Evolutionary conservation across 2,888 invertebrate species (phyloP).

Genomic region (Cylindroiulus punctatus): DNA sequence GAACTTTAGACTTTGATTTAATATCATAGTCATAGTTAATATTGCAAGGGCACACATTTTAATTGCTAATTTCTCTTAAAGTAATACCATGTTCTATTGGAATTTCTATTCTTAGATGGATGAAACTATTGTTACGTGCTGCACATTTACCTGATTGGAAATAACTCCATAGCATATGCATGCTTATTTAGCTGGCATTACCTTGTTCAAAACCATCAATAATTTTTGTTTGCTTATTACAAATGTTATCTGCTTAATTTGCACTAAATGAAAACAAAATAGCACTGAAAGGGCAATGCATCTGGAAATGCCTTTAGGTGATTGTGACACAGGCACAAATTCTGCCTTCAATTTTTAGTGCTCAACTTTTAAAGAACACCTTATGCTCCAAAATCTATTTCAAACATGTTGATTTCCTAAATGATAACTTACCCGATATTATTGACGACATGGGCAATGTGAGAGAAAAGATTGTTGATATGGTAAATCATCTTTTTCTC

Average conservation of each 20-base stretch:
- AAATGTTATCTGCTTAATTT: background rate
- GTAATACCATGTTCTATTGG: background rate
- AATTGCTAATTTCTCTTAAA: background rate
- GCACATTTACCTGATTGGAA: conserved; percentile 2
- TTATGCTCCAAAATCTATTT: conserved; percentile 18
- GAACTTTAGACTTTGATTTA: background rate
- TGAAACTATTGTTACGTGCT: conserved; percentile 1
- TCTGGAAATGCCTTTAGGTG: background rate
- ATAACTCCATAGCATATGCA: background rate
- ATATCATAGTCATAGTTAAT: background rate
- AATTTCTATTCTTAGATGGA: conserved; percentile 10
- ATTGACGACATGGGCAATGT: background rate
- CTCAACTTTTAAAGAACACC: background rate
- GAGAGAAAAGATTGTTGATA: background rate
- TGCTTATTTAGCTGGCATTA: background rate
- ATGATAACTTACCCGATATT: background rate
- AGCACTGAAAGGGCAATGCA: background rate
- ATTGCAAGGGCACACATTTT: background rate
- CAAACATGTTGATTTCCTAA: background rate
- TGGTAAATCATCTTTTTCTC: background rate
- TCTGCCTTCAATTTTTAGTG: conserved; percentile 18
- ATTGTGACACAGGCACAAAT: background rate
- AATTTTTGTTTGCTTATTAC: conserved; percentile 18
- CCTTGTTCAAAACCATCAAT: background rate
- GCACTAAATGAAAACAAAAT: background rate